These are phyloP conservation scores for Paedocypris sp. DNA, from an alignment of 2,113 vertebrate species.

Conservation along the genomic window DNA sequence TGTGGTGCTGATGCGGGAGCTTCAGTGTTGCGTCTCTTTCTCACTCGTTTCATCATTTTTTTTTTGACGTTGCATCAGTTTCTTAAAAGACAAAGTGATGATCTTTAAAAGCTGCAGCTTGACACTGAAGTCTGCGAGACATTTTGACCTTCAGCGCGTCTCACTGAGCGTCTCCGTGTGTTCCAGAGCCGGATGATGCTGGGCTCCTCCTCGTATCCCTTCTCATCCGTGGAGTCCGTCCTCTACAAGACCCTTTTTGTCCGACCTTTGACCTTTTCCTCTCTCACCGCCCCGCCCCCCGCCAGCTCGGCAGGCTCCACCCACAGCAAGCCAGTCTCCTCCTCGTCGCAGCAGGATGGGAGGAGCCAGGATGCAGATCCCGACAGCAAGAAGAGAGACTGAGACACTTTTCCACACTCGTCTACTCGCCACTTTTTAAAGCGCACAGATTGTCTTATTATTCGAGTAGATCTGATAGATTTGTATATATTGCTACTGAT, in stretches of 20 bases:
- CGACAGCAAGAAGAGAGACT: neutral
- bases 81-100: neutral
- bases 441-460: constrained; percentile 1
- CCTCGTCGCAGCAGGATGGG: neutral
- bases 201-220: constrained; percentile 54
- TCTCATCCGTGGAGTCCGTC: constrained; percentile 64
- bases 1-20: too few relatives aligned
- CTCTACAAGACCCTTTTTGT: constrained; percentile 69
- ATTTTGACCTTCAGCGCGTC: neutral
- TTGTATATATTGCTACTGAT: constrained; percentile 43
- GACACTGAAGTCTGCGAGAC: constrained; percentile 12
- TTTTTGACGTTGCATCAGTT: constrained; percentile 61
- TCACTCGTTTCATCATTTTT: constrained; percentile 61
- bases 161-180: neutral
- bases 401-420: neutral
- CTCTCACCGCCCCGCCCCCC: constrained; percentile 44
- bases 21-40: constrained; percentile 51
- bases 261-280: constrained; percentile 43
- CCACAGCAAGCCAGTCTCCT: neutral
- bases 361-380: neutral
- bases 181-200: constrained; percentile 76
- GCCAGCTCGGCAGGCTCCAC: neutral
- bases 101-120: too few relatives aligned
- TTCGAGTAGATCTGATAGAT: neutral
- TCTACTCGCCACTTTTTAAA: constrained; percentile 41